phyloP scores from a whole-genome alignment of 2,797 vertebrate genomes.

The Meda fulgida region DNA sequence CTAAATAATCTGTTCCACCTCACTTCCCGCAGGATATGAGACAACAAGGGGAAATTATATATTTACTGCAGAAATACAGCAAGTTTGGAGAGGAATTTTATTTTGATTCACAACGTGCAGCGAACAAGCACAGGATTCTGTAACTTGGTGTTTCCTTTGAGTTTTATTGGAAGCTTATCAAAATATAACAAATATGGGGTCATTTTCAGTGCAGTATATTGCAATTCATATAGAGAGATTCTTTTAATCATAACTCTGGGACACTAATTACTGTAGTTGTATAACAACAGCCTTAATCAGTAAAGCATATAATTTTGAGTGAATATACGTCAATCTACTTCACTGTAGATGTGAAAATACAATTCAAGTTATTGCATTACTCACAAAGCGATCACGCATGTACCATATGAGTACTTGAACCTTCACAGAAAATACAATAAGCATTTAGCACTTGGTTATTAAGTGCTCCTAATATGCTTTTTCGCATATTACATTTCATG shows the following conservation, averaged over 20 bases:
- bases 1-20: constrained; percentile 52
- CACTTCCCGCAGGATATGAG: constrained; percentile 39
- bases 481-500: not conserved
- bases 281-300: not conserved
- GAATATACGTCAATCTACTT: not conserved
- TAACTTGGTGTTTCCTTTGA: not conserved
- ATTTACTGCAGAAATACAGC: constrained; percentile 35
- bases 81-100: constrained; percentile 12
- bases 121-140: constrained; percentile 20
- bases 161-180: not conserved
- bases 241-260: not conserved
- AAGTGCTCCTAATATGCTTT: not conserved
- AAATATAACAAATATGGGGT: not conserved
- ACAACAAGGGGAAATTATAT: constrained; percentile 24
- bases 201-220: not conserved
- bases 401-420: not conserved
- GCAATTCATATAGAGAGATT: not conserved
- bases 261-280: not conserved
- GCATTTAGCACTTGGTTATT: not conserved
- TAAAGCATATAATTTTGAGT: not conserved
- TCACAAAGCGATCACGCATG: not conserved
- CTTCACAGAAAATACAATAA: not conserved
- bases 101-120: constrained; percentile 17
- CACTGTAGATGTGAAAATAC: not conserved
- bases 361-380: not conserved